Conservation (phyloP, 2,888 invertebrate species). For the Drosophila basisetae region DNA sequence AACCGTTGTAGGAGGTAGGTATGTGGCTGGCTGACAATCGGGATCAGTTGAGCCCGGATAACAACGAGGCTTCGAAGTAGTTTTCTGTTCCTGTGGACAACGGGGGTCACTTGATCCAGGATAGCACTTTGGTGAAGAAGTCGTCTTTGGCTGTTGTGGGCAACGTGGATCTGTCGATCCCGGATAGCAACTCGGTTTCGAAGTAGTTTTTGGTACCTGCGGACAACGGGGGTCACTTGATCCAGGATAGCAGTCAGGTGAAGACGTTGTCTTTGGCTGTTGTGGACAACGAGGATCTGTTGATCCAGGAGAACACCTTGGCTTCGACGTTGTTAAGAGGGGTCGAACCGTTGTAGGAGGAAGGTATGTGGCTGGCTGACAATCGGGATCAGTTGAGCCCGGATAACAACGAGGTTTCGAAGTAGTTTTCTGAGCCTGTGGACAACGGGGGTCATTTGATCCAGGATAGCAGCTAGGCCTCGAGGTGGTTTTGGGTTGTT, state of each 20-base stretch:
- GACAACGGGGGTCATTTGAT: too few species aligned
- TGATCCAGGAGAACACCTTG: neutral
- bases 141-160: too few species aligned
- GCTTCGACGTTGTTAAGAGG: neutral
- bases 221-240: conserved; percentile 22
- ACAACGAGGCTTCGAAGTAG: too few species aligned
- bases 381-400: conserved; percentile 77
- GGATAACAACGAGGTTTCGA: conserved; percentile 29
- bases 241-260: neutral
- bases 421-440: conserved; percentile 7
- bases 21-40: conserved; percentile 16
- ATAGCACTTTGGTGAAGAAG: too few species aligned
- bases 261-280: too few species aligned
- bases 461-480: neutral
- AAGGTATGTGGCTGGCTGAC: conserved; percentile 11
- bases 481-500: neutral
- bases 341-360: conserved; percentile 10
- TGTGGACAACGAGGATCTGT: too few species aligned
- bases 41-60: conserved; percentile 22
- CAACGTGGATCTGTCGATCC: neutral
- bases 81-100: too few species aligned
- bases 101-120: too few species aligned
- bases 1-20: neutral
- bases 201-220: neutral
- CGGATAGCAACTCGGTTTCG: conserved; percentile 37